Evolutionary conservation across 2,797 vertebrate species (phyloP).

Genomic region (Malurus leucopterus): DNA sequence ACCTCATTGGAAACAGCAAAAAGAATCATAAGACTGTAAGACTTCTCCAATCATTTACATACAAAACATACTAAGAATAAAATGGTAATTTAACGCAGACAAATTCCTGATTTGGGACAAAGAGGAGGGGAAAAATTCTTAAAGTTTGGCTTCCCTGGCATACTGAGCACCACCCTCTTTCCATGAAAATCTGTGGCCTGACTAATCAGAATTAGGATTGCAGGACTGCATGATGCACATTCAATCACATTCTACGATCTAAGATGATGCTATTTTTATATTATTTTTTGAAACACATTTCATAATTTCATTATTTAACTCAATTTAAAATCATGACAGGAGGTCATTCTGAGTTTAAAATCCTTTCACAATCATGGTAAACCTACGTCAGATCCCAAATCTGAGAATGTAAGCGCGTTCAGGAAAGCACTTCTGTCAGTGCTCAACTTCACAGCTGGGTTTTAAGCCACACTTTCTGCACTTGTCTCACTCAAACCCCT

Average conservation of each 20-base stretch:
- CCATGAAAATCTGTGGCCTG: not conserved
- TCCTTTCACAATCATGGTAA: not conserved
- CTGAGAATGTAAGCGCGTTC: not conserved
- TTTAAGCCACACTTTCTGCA: not conserved
- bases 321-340: not conserved
- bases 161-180: not conserved
- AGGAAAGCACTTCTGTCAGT: not conserved
- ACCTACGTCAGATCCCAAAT: not conserved
- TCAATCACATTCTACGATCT: not conserved
- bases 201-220: not conserved
- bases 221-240: rapidly evolving
- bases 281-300: not conserved
- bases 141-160: not conserved
- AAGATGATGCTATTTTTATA: not conserved
- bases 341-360: not conserved
- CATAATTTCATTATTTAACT: not conserved
- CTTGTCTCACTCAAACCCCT: not conserved
- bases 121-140: not conserved
- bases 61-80: not conserved
- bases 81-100: not conserved
- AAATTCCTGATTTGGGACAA: not conserved
- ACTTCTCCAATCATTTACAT: not conserved
- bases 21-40: not conserved
- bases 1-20: not conserved
- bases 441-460: not conserved